Evolutionary conservation across 2,797 vertebrate genomes (phyloP).

Genomic region (Chrysocyon brachyurus): DNA sequence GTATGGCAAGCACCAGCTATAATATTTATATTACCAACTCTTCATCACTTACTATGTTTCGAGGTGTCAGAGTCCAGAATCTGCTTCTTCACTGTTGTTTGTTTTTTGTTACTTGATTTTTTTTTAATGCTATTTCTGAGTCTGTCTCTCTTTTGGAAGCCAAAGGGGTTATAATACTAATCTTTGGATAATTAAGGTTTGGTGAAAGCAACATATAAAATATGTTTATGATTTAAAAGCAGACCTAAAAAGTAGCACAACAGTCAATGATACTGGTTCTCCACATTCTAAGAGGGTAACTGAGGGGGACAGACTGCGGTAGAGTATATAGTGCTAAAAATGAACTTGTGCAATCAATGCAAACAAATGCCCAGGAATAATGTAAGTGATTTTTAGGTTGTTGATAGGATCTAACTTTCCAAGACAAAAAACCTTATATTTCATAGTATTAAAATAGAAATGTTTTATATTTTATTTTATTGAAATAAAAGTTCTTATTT

Average conservation of each 20-base stretch:
- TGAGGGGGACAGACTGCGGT: not conserved
- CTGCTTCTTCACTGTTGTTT: not conserved
- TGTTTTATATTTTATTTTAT: not conserved
- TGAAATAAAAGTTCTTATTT: constrained; percentile 6
- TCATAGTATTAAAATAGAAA: constrained; percentile 25
- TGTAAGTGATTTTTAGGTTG: constrained; percentile 14
- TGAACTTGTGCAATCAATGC: not conserved
- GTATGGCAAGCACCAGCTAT: not conserved
- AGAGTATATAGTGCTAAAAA: not conserved
- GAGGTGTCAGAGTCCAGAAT: not conserved
- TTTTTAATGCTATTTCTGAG: constrained; percentile 51
- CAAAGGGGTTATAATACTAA: not conserved
- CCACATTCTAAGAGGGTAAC: not conserved
- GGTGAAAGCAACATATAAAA: constrained; percentile 15
- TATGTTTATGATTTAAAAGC: constrained; percentile 51
- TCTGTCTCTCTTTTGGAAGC: not conserved
- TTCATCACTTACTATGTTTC: not conserved
- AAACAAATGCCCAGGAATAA: not conserved
- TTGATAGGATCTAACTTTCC: not conserved
- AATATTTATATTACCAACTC: not conserved
- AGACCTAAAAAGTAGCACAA: not conserved
- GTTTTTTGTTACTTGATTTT: not conserved
- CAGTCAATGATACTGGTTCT: not conserved
- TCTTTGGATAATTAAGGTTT: constrained; percentile 31
- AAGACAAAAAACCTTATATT: not conserved